Conservation (phyloP, 2,797 vertebrate species). For the Peromyscus eremicus region DNA sequence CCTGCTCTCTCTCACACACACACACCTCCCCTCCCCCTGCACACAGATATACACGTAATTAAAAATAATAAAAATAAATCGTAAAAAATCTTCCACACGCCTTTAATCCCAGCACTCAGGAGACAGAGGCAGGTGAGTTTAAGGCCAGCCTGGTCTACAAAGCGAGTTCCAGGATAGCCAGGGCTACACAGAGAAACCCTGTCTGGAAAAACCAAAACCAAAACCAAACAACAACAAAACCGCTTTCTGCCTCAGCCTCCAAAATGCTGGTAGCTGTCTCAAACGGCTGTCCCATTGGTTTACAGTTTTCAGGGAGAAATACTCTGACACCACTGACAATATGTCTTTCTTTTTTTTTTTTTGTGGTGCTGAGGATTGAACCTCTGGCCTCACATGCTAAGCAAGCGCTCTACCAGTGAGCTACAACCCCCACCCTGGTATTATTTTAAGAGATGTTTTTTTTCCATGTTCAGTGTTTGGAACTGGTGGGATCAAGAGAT, state of each 20-base stretch:
- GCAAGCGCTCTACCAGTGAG: neutral
- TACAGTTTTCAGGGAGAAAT: conserved; percentile 30
- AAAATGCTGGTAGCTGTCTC: neutral
- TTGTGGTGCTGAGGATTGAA: neutral
- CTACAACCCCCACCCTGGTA: neutral
- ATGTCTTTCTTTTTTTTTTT: neutral
- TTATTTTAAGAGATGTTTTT: neutral
- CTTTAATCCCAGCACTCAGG: too few species aligned
- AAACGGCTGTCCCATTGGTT: neutral
- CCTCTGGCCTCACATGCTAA: neutral
- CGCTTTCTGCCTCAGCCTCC: neutral
- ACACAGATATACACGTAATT: neutral
- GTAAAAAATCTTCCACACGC: neutral
- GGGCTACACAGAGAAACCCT: too few species aligned
- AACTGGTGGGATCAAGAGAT: neutral
- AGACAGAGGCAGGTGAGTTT: too few species aligned
- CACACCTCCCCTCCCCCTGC: too few species aligned
- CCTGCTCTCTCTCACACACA: neutral
- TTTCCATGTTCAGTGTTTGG: neutral
- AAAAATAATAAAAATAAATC: neutral
- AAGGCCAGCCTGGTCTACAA: too few species aligned
- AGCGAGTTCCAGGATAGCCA: too few species aligned
- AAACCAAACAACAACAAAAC: too few species aligned
- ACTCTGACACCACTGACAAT: neutral
- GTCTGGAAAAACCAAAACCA: too few species aligned